phyloP scores from a whole-genome alignment of 2,888 invertebrate genomes.

The Acleris cristana region DNA sequence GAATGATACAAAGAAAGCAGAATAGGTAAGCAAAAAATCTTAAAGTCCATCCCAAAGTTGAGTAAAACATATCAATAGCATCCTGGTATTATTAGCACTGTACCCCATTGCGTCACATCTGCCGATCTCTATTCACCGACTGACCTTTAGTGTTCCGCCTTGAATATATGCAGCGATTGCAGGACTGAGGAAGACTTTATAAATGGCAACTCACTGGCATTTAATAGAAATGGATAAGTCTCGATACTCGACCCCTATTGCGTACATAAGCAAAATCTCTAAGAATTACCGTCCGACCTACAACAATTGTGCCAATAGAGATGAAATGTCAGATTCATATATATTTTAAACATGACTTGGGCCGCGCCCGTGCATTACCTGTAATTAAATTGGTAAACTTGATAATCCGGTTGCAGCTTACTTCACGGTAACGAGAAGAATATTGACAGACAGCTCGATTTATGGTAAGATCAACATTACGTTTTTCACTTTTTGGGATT shows the following conservation, averaged over 20 bases:
- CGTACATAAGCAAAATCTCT: conserved; percentile 14
- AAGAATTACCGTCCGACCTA: not conserved
- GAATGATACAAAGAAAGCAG: conserved; percentile 39
- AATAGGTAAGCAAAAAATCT: not conserved
- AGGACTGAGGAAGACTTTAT: conserved; percentile 47
- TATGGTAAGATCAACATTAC: conserved; percentile 7
- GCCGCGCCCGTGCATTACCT: not conserved
- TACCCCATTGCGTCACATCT: conserved; percentile 69
- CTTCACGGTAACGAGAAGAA: conserved; percentile 4
- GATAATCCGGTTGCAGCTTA: conserved; percentile 17
- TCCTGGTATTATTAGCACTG: conserved; percentile 49
- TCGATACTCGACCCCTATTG: conserved; percentile 23
- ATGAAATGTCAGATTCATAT: too few relatives aligned
- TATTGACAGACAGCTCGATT: conserved; percentile 4
- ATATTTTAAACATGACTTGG: too few relatives aligned
- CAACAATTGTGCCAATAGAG: too few relatives aligned
- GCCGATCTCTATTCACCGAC: conserved; percentile 67
- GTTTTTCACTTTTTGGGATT: conserved; percentile 7
- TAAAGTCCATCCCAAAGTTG: conserved; percentile 1
- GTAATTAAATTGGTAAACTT: conserved; percentile 11
- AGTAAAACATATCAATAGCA: conserved; percentile 15
- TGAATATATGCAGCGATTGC: conserved; percentile 57
- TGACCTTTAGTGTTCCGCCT: conserved; percentile 65
- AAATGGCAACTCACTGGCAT: conserved; percentile 55
- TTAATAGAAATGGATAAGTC: conserved; percentile 40